Evolutionary conservation across 2,113 vertebrate species (phyloP).

Genomic region (Vicugna pacos): DNA sequence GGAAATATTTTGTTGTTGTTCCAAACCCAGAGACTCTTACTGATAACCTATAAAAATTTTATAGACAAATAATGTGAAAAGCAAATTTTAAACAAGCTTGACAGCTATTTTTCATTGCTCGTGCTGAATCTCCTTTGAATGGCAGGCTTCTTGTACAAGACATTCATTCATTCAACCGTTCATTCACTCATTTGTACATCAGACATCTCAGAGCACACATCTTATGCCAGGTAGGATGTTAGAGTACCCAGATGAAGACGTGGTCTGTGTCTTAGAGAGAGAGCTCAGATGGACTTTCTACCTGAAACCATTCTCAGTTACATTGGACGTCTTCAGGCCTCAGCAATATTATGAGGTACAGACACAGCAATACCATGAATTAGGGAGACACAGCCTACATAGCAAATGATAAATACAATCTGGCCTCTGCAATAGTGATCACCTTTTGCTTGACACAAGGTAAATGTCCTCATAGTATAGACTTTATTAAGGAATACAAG

Average conservation of each 20-base stretch:
- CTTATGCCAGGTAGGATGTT: not conserved
- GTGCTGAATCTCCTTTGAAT: not conserved
- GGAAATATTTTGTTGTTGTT: not conserved
- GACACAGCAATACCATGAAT: not conserved
- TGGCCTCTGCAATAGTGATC: not conserved
- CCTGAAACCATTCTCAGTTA: not conserved
- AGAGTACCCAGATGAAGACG: not conserved
- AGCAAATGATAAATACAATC: not conserved
- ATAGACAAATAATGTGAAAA: not conserved
- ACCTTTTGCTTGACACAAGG: not conserved
- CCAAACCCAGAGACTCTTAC: constrained; percentile 6
- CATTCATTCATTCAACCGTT: not conserved
- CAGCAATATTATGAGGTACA: too few species aligned
- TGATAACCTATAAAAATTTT: not conserved
- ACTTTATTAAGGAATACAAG: not conserved
- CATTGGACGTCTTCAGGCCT: not conserved
- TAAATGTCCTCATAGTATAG: not conserved
- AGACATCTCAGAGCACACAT: not conserved
- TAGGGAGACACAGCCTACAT: not conserved
- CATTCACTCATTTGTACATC: not conserved
- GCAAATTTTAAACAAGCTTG: constrained; percentile 22
- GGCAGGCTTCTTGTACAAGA: not conserved
- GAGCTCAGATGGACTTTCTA: not conserved
- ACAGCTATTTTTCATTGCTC: not conserved
- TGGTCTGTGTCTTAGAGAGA: not conserved